phyloP scores from a whole-genome alignment of 2,888 invertebrate genomes.

The Aphelenchoides bicaudatus region DNA sequence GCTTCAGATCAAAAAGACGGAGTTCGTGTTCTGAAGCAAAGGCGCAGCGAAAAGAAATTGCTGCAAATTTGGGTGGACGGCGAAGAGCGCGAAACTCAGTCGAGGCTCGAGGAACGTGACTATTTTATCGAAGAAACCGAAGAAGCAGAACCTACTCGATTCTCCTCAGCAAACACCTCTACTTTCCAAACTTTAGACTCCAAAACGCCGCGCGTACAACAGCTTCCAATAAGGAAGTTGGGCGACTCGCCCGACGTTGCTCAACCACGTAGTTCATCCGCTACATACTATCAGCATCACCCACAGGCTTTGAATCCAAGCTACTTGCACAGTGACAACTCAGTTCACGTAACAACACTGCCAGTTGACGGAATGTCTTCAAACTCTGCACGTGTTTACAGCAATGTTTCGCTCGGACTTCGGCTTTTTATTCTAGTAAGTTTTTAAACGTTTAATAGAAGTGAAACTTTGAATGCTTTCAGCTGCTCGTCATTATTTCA shows the following conservation, averaged over 20 bases:
- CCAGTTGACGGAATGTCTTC: constrained; percentile 2
- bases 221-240: constrained; percentile 11
- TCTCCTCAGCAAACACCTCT: not conserved
- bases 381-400: constrained; percentile 32
- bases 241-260: constrained; percentile 19
- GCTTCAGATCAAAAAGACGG: too few relatives aligned
- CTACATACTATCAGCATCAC: too few relatives aligned
- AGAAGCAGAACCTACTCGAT: too few relatives aligned
- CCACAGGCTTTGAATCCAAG: too few relatives aligned
- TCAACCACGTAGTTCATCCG: too few relatives aligned
- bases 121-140: not conserved
- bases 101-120: not conserved
- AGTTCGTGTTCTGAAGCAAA: too few relatives aligned
- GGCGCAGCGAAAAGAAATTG: too few relatives aligned
- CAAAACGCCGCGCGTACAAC: constrained; percentile 4
- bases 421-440: constrained; percentile 53
- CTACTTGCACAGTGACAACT: too few relatives aligned
- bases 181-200: not conserved
- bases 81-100: too few relatives aligned
- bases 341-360: too few relatives aligned
- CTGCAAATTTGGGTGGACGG: constrained; percentile 25
- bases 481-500: constrained; percentile 52
- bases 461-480: constrained; percentile 15
- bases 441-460: constrained; percentile 4
- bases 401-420: constrained; percentile 45